Base-by-base conservation (phyloP, 2,113 vertebrate genomes). In the Gallinago paraguaiae region DNA sequence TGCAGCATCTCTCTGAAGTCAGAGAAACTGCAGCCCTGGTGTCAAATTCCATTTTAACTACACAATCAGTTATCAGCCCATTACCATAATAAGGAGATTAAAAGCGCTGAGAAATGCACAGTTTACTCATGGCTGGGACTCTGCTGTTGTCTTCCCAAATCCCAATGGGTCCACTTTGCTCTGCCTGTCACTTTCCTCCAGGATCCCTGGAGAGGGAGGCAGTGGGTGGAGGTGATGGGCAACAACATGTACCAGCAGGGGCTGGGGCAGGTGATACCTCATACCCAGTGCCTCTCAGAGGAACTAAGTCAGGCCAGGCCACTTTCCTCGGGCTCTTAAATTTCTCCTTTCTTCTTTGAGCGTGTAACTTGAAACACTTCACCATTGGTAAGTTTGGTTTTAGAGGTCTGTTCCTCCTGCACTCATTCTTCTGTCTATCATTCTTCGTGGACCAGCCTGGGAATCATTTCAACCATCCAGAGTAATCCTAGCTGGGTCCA, bases 1-100 rank as follows among this genome's bases (percentile, higher is more conserved):
- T 86, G 88, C 95, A 92, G 86, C 76, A 63, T 88, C 85, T 78
- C 92, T 95, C 95, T 88, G 92, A 96, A 96, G 94, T 75, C 85
- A 95, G 64, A 92, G 82, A 78, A 96, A 91, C 22, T 17, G 88
- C 90, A 96, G 95, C 95, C 86, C 83, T 86, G 39, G 71, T 95
- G 90, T 86, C 95, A 96, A 94, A 90, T 95, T 92, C 93, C 88
- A 84, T 96, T 97, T 96, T 96, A 96, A 96, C 92, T 93, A 86
- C 72, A 91, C 88, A 88, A 92, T 96, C 88, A 94, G 93, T 94
- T 96, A 95, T 81, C 88, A 94, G 93, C 79, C 93, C 39, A 94
- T 97, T 96, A 96, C 71, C 90, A 92, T 95, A 97, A 96, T 86
- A 96, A 92, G 95, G 79, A 86, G 88, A 96, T 93, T 97, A 94